These are phyloP conservation scores for Stichopus chloronotus DNA, from an alignment of 35 echinoderm and acorn worm genomes.

Conservation along the genomic window DNA sequence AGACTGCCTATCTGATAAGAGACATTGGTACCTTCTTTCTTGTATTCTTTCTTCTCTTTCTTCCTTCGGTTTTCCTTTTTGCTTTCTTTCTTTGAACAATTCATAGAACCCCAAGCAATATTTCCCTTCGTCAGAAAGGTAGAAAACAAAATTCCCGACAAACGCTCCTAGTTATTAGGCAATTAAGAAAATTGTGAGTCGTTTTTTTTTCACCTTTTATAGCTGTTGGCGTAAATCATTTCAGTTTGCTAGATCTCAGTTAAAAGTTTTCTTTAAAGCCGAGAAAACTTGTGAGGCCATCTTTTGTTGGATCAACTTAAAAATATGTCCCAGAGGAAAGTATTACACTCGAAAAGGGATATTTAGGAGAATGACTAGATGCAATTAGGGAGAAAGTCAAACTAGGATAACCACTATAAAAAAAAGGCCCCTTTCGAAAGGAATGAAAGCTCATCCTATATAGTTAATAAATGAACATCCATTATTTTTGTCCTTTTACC, in stretches of 20 bases:
- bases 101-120: not conserved
- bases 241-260: not conserved
- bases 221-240: not conserved
- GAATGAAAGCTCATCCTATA: too few species aligned
- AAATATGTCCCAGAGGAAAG: not conserved
- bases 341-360: not conserved
- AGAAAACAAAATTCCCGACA: not conserved
- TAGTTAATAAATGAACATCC: too few species aligned
- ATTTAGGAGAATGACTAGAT: not conserved
- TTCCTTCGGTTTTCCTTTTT: not conserved
- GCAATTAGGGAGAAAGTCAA: not conserved
- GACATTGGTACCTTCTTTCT: too few species aligned
- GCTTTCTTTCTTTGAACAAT: not conserved
- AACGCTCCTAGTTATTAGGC: not conserved
- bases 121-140: not conserved
- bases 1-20: too few species aligned
- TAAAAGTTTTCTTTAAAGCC: too few species aligned
- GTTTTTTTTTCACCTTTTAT: not conserved
- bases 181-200: not conserved
- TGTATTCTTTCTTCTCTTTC: too few species aligned
- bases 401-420: not conserved
- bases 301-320: not conserved
- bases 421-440: not conserved
- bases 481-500: too few species aligned
- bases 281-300: not conserved